These are phyloP conservation scores for Prenolepis imparis DNA, from an alignment of 2,888 invertebrate genomes.

Conservation along the genomic window DNA sequence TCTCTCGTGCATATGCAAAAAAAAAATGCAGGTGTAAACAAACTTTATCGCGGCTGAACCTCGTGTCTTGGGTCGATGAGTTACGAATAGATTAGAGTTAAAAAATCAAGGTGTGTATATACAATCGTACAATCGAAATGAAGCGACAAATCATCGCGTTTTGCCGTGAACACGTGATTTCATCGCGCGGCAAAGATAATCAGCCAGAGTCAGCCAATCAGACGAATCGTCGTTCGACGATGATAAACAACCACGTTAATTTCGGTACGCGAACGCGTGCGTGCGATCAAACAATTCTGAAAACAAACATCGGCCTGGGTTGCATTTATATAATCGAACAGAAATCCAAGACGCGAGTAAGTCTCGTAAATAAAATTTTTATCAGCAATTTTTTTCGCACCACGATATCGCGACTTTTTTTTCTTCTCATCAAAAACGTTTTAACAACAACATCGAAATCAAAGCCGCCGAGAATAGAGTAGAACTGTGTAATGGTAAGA, in stretches of 20 bases:
- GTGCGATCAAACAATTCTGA: constrained; percentile 13
- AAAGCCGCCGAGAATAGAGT: background rate
- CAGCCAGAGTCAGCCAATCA: constrained; percentile 3
- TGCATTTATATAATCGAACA: constrained; percentile 19
- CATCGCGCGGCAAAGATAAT: constrained; percentile 15
- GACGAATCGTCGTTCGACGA: constrained; percentile 23
- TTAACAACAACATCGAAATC: background rate
- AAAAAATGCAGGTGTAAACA: constrained; percentile 21
- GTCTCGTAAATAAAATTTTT: constrained; percentile 5
- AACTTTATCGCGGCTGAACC: constrained; percentile 2
- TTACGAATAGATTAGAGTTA: constrained; percentile 42
- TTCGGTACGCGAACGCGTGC: constrained; percentile 13
- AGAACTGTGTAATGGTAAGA: background rate
- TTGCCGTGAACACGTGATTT: constrained; percentile 13
- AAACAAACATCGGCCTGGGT: constrained; percentile 40
- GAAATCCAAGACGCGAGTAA: constrained; percentile 10
- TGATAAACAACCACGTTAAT: constrained; percentile 30
- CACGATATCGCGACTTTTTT: background rate
- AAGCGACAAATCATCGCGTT: background rate
- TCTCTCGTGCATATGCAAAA: background rate
- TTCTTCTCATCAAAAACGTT: background rate
- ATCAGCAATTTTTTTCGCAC: background rate
- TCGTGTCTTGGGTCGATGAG: constrained; percentile 14
- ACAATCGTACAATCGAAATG: background rate
- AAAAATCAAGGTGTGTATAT: constrained; percentile 20